Base-by-base conservation (phyloP, 2,797 vertebrate genomes). In the Huso huso region DNA sequence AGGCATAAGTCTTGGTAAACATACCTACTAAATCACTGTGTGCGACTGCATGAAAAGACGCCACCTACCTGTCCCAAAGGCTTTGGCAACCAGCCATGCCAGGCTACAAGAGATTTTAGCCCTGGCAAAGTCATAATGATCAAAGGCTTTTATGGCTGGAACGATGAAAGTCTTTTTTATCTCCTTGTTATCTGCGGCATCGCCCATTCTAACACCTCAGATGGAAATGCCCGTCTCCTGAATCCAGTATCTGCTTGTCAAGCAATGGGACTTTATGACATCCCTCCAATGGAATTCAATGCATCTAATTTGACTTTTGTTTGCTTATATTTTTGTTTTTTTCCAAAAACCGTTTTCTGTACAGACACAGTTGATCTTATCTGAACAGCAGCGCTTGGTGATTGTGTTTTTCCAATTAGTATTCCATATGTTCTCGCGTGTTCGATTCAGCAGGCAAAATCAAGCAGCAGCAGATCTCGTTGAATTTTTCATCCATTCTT, bases 21-120 rank as follows among this genome's bases (percentile, higher is more conserved):
- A 11, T n/a, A 13, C 10, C 15, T 58, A 13, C 15, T 58, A 58
- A n/a, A 7, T 58, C 12, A 58, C 12, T n/a, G 12, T 6, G 12
- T 11, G 15, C 15, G 6, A 11, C 55, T 7, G 12, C 11, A n/a
- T n/a, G 49, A 73, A 81, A 63, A 61, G 71, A 75, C 82, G 72
- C 76, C 77, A 77, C 94, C 81, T 93, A 99, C 96, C 96, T 92
- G 96, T 91, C 78, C 96, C 95, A 71, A 94, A 97, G 66, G 96
- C 95, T 86, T 96, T 97, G 84, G 93, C 85, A 80, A 96, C 90
- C 71, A 98, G 87, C 96, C 96, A 99, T 77, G 93, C 91, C 77
- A 99, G 88, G 81, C 92, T 98, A 83, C 93, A 95, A 81, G 92
- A 91, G 81, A 95, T 91, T 81, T 98, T 99, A 67, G 95, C 95